phyloP scores from a whole-genome alignment of 2,797 vertebrate genomes.

The Acanthopagrus latus region DNA sequence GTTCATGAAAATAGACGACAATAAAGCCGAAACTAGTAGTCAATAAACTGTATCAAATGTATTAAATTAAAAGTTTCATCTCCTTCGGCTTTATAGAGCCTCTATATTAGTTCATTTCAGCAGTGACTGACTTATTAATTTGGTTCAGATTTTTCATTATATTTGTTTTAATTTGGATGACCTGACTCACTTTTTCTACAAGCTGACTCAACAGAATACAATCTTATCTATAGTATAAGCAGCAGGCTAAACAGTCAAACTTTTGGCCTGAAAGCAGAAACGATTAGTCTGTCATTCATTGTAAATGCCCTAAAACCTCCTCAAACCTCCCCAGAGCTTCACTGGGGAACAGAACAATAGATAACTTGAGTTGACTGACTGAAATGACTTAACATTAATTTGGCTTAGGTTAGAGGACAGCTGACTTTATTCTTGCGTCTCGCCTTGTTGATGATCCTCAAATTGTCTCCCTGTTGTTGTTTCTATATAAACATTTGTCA shows the following conservation, averaged over 20 bases:
- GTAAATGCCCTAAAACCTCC: conserved; percentile 31
- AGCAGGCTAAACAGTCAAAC: background rate
- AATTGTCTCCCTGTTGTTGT: background rate
- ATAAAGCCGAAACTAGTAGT: background rate
- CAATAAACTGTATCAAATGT: background rate
- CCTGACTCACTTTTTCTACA: background rate
- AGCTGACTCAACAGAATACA: background rate
- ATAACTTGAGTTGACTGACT: conserved; percentile 13
- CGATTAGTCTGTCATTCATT: conserved; percentile 13
- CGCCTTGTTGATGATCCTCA: background rate
- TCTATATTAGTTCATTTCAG: background rate
- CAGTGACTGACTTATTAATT: too few relatives aligned
- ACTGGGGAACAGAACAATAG: conserved; percentile 11
- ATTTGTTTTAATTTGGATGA: background rate
- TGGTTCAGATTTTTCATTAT: background rate
- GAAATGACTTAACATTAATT: conserved; percentile 38
- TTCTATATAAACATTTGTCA: background rate
- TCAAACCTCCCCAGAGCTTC: conserved; percentile 46
- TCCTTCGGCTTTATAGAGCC: background rate
- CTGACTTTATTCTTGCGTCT: background rate
- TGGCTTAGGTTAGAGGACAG: background rate
- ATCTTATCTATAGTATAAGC: background rate
- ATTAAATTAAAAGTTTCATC: too few relatives aligned
- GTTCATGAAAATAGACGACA: background rate
- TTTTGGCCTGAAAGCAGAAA: background rate